Evolutionary conservation across 2,888 invertebrate species (phyloP).

Genomic region (Cerceris ruficornis): DNA sequence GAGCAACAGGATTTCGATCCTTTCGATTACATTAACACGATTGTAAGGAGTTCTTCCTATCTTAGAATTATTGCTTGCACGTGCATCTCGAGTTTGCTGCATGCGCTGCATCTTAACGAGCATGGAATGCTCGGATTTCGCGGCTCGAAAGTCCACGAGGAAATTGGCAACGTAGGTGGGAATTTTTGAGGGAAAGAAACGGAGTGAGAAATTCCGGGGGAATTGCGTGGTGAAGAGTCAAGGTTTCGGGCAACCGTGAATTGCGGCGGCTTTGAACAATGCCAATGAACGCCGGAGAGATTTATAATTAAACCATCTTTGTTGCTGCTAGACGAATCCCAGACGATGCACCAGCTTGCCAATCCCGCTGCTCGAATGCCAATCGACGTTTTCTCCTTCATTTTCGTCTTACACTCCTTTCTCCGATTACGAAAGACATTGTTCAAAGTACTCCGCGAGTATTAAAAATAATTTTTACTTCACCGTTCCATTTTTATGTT

Average conservation of each 20-base stretch:
- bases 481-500: no score
- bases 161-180: background rate
- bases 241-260: background rate
- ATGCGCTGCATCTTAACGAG: no score
- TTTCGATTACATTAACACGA: conserved; percentile 81
- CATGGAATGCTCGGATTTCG: no score
- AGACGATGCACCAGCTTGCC: conserved; percentile 62
- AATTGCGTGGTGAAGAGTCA: background rate
- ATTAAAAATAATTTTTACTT: no score
- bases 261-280: conserved; percentile 40
- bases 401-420: background rate
- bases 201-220: conserved; percentile 7
- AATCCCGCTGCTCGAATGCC: conserved; percentile 28
- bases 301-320: conserved; percentile 64
- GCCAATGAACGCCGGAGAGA: conserved; percentile 62
- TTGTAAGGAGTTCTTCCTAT: conserved; percentile 74
- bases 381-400: conserved; percentile 13
- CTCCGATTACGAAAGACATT: background rate
- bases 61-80: no score
- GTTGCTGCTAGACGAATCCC: conserved; percentile 66
- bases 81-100: no score
- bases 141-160: background rate
- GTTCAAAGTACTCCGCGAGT: background rate
- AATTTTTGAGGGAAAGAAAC: background rate
- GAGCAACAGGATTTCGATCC: conserved; percentile 81